Base-by-base conservation (phyloP, 2,797 vertebrate genomes). In the Cyprinodon diabolis region DNA sequence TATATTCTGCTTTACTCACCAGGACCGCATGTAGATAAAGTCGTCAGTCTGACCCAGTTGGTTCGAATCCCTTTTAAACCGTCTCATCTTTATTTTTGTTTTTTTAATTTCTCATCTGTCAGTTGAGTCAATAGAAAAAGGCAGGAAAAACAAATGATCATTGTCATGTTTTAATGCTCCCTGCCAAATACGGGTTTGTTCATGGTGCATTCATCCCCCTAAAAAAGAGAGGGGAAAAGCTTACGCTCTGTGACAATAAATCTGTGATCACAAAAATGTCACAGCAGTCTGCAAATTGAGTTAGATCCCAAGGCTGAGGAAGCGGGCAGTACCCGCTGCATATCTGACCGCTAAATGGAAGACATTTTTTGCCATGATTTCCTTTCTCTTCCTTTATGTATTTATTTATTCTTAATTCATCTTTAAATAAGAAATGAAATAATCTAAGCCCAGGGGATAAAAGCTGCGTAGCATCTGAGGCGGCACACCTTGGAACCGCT, bases 211-310 rank as follows among this genome's bases (percentile, higher is more conserved):
- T 83, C 74, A 87, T 91, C 84, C 88, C 56, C 7, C 58, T 51
- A 37, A 69, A 60, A 62, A 1, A 62, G 40, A 90, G 83, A 72
- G 84, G 55, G 55, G 47, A 55, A 58, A 37, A 73, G 52, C 70
- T 78, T 77, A 84, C 30, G 63, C 73, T 70, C 43, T 7, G 69
- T 23, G 13, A 84, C 77, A 78, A 83, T 87, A 87, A 88, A 90
- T 90, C 67, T 58, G 79, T 65, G 68, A 88, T 88, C 83, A 84
- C 76, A 88, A 67, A 90, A 91, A 89, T 86, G 87, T 87, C 89
- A 86, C 65, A 72, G 84, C 79, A 84, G 90, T 89, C 87, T 84
- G 90, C 74, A 83, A 88, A 91, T 74, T 75, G 88, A 89, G 78
- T 81, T 78, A 69, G 80, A 86, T 78, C 68, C 79, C 80, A 71